Evolutionary conservation across 2,113 vertebrate genomes (phyloP).

Genomic region (Lamprotornis superbus): DNA sequence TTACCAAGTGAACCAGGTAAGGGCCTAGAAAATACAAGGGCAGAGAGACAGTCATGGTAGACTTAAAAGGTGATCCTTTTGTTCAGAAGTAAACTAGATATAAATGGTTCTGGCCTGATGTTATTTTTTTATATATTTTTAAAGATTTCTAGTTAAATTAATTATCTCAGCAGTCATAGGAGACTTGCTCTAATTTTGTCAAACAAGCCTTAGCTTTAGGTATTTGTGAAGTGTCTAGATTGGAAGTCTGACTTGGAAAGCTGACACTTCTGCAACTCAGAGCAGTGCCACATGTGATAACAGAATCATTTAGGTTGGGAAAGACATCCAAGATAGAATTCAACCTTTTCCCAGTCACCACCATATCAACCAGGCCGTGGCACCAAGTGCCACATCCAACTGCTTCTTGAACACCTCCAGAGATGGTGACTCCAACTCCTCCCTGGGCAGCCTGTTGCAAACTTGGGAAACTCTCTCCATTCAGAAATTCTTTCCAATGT

Average conservation of each 20-base stretch:
- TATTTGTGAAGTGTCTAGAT: neutral
- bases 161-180: neutral
- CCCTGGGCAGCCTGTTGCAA: neutral
- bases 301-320: neutral
- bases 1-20: neutral
- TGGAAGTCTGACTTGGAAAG: neutral
- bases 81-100: neutral
- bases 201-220: no score
- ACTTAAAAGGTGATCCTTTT: neutral
- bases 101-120: neutral
- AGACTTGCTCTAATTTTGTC: neutral
- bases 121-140: neutral
- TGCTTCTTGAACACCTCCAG: neutral
- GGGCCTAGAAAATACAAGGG: neutral
- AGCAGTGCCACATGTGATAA: neutral
- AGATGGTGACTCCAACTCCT: neutral
- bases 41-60: neutral
- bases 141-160: neutral
- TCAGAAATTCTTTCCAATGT: neutral
- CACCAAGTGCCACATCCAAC: neutral
- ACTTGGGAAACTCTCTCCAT: neutral
- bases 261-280: neutral
- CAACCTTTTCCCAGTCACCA: neutral
- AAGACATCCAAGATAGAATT: neutral
- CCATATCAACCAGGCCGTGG: neutral